These are phyloP conservation scores for Labia minor DNA, from an alignment of 2,888 invertebrate species.

Conservation along the genomic window DNA sequence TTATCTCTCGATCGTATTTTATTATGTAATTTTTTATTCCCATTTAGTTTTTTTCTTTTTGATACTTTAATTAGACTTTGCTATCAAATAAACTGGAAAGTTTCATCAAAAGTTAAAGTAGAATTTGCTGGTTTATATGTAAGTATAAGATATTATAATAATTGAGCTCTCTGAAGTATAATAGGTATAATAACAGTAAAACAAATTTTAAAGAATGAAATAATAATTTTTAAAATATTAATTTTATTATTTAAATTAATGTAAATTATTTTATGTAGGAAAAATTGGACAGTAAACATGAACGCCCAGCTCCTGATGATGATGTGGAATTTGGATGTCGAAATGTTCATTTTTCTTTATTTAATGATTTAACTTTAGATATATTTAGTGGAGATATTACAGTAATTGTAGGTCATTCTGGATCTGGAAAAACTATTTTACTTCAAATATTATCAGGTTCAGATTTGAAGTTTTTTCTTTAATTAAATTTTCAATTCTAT, in stretches of 20 bases:
- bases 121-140: neutral
- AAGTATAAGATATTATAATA: too few relatives aligned
- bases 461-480: neutral
- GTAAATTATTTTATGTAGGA: neutral
- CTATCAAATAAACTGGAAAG: neutral
- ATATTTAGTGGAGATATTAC: slow-evolving; percentile 3
- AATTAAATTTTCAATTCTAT: too few relatives aligned
- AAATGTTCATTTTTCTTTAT: neutral
- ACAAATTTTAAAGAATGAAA: too few relatives aligned
- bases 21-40: neutral
- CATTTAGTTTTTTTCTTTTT: neutral
- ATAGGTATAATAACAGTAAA: too few relatives aligned
- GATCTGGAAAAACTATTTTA: neutral
- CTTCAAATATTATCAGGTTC: neutral
- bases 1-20: neutral
- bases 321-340: neutral
- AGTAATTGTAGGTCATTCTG: neutral
- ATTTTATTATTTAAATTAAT: too few relatives aligned
- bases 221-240: too few relatives aligned
- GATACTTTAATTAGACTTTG: neutral
- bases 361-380: neutral
- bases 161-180: too few relatives aligned
- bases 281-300: neutral
- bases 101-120: neutral
- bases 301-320: neutral